These are phyloP conservation scores for Ophion costatus DNA, from an alignment of 2,888 invertebrate species.

Conservation along the genomic window DNA sequence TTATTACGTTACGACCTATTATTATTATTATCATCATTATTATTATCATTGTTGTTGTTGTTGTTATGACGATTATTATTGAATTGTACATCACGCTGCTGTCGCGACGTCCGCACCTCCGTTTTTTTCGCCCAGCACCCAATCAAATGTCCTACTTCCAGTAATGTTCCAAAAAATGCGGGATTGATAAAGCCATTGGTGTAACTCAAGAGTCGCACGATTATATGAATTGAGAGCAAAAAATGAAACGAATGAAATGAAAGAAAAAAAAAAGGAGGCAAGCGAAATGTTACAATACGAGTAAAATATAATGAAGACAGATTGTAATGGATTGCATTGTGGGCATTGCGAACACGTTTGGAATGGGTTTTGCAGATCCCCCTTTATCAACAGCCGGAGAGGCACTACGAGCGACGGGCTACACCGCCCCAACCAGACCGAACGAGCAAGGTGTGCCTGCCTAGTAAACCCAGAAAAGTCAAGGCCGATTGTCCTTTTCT, in stretches of 20 bases:
- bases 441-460: slow-evolving; percentile 84
- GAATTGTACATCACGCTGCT: slow-evolving; percentile 64
- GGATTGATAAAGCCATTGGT: slow-evolving; percentile 1
- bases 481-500: slow-evolving; percentile 81
- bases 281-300: slow-evolving; percentile 53
- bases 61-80: slow-evolving; percentile 50
- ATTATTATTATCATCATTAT: too few species aligned
- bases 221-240: slow-evolving; percentile 16
- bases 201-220: slow-evolving; percentile 1
- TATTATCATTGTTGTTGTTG: slow-evolving; percentile 51
- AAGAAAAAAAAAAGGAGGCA: neutral
- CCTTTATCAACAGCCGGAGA: slow-evolving; percentile 87
- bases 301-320: slow-evolving; percentile 62
- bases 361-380: slow-evolving; percentile 85
- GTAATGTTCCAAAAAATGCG: slow-evolving; percentile 7
- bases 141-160: slow-evolving; percentile 20
- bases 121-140: neutral
- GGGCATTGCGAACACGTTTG: slow-evolving; percentile 84
- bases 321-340: slow-evolving; percentile 72
- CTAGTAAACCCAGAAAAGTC: slow-evolving; percentile 81
- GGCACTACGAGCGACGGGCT: slow-evolving; percentile 84
- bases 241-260: slow-evolving; percentile 43
- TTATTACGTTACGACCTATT: slow-evolving; percentile 49
- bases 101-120: slow-evolving; percentile 62
- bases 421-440: slow-evolving; percentile 84